These are phyloP conservation scores for Chydorus sphaericus DNA, from an alignment of 2,888 invertebrate species.

Conservation along the genomic window DNA sequence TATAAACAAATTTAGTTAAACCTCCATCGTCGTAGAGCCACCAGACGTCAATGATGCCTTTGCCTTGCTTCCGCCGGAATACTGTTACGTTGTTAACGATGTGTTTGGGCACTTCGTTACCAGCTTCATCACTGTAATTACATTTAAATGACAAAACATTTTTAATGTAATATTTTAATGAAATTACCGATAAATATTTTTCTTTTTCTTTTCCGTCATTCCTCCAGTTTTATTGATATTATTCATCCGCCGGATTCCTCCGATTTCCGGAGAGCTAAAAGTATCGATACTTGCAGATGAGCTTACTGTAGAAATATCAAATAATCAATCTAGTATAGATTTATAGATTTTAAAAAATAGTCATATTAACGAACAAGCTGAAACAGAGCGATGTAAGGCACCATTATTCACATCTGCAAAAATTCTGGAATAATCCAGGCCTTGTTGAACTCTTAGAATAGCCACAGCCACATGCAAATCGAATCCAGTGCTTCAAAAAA, in stretches of 20 bases:
- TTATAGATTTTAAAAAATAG: no score
- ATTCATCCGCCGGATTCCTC: no score
- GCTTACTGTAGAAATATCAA: no score
- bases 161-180: background rate
- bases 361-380: no score
- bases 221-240: background rate
- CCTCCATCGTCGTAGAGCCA: constrained; percentile 97
- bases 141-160: background rate
- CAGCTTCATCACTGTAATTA: background rate
- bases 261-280: no score
- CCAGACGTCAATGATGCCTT: constrained; percentile 88
- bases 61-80: constrained; percentile 39
- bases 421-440: constrained; percentile 51
- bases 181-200: background rate
- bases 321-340: no score
- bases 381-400: background rate
- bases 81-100: constrained; percentile 3
- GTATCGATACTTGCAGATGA: no score
- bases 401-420: constrained; percentile 28
- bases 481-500: constrained; percentile 59
- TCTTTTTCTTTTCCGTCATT: background rate
- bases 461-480: constrained; percentile 88
- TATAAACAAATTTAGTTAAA: constrained; percentile 24
- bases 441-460: constrained; percentile 71
- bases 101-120: constrained; percentile 1